These are phyloP conservation scores for Cathartes aura DNA, from an alignment of 2,113 vertebrate genomes.

Conservation along the genomic window DNA sequence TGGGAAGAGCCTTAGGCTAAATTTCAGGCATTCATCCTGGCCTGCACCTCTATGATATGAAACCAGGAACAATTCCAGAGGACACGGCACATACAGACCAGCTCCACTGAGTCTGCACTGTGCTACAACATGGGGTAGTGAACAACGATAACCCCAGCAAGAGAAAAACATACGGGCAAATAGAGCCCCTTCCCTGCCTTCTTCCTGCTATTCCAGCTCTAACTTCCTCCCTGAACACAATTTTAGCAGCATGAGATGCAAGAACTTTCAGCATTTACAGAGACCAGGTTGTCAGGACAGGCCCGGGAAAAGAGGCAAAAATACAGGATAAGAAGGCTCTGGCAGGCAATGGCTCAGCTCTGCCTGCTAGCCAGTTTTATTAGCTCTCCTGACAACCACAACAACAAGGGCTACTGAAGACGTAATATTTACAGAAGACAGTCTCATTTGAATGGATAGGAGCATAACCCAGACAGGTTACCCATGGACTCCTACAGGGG, in stretches of 20 bases:
- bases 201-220: not conserved
- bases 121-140: too few species aligned
- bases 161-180: not conserved
- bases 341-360: not conserved
- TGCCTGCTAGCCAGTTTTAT: not conserved
- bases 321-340: not conserved
- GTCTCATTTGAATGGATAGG: not conserved
- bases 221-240: not conserved
- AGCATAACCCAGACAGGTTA: not conserved
- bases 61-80: not conserved
- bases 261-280: not conserved
- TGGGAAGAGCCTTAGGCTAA: not conserved
- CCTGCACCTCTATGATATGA: not conserved
- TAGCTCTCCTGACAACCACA: not conserved
- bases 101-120: not conserved
- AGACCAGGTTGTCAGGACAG: not conserved
- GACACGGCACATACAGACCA: not conserved
- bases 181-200: not conserved
- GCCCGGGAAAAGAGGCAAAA: not conserved
- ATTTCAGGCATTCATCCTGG: not conserved
- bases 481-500: not conserved
- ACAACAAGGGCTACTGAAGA: not conserved
- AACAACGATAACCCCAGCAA: not conserved
- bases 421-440: not conserved
- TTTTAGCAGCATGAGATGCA: not conserved